Base-by-base conservation (phyloP, 2,797 vertebrate genomes). In the Melopsittacus undulatus region DNA sequence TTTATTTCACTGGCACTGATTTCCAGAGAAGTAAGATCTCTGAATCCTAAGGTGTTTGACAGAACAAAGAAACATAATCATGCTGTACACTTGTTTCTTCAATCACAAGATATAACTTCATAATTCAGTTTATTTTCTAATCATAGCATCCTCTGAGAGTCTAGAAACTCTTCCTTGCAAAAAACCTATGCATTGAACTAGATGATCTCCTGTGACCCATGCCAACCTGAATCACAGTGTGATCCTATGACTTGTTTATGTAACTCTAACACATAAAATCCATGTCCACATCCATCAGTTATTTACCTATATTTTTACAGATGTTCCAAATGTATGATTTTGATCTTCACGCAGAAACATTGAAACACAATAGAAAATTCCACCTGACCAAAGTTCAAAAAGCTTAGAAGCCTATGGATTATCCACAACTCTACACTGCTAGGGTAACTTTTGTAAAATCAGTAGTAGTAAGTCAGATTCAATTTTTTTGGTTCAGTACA, bases 211-310 rank as follows among this genome's bases (percentile, higher is more conserved):
- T 82, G 74, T 6, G 4, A 51, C 76, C 27, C 34, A 46, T 95
- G 76, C 64, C 85, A 94, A 48, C 30, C 51, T 85, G 68, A 92
- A 57, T 78, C 54, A 84, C 74, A 43, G 49, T 76, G n/a, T 14
- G 52, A 89, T 83, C 66, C 66, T 77, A 8, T 64, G 78, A 94
- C 84, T 72, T 79, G 23, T 83, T 94, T 87, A 74, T 72, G 49
- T 75, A 92, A 59, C n/a, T 40, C 62, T 64, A 52, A 83, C 48
- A 91, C 96, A 92, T 91, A 88, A 95, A 96, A 94, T 87, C 70
- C 38, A 63, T 7, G 20, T 74, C 40, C 87, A 63, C 34, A 75
- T 57, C 62, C 85, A 88, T 95, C 91, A 93, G 77, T 95, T 92
- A 96, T 88, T 96, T 66, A 89, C 68, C 66, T 59, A 3, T 72